Evolutionary conservation across 2,888 invertebrate genomes (phyloP).

Genomic region (Ischnura elegans): DNA sequence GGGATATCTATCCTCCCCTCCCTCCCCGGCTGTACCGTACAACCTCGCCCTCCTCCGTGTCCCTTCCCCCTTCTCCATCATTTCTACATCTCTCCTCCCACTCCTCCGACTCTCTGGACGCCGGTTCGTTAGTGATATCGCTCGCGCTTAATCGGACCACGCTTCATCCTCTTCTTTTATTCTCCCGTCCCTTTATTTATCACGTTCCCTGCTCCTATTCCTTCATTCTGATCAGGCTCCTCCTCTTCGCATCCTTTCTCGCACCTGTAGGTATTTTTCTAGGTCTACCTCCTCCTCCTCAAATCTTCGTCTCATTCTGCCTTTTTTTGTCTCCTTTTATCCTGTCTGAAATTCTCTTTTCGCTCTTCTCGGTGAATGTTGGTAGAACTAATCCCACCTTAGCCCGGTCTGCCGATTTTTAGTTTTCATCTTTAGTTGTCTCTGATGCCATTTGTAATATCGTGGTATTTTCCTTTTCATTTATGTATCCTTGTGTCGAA

Average conservation of each 20-base stretch:
- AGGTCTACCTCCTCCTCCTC: background rate
- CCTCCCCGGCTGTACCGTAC: background rate
- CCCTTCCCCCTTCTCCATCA: constrained; percentile 28
- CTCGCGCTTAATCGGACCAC: constrained; percentile 46
- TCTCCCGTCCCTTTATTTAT: background rate
- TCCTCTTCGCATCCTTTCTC: background rate
- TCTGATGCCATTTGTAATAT: background rate
- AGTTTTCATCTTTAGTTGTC: background rate
- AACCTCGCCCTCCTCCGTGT: background rate
- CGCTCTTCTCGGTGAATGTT: too few relatives aligned
- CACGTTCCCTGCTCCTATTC: background rate
- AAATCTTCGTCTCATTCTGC: background rate
- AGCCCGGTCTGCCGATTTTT: background rate
- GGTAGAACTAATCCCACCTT: too few relatives aligned
- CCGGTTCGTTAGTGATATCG: constrained; percentile 65
- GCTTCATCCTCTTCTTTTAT: constrained; percentile 9
- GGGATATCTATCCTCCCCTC: background rate
- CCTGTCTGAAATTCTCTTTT: too few relatives aligned
- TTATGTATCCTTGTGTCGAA: too few relatives aligned
- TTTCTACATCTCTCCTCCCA: background rate
- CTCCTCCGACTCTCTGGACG: background rate
- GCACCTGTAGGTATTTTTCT: background rate
- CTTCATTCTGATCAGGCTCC: background rate
- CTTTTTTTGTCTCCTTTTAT: background rate
- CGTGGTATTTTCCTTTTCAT: too few relatives aligned